Conservation (phyloP, 1,140 invertebrate species). For the Magallana ariakensis region DNA sequence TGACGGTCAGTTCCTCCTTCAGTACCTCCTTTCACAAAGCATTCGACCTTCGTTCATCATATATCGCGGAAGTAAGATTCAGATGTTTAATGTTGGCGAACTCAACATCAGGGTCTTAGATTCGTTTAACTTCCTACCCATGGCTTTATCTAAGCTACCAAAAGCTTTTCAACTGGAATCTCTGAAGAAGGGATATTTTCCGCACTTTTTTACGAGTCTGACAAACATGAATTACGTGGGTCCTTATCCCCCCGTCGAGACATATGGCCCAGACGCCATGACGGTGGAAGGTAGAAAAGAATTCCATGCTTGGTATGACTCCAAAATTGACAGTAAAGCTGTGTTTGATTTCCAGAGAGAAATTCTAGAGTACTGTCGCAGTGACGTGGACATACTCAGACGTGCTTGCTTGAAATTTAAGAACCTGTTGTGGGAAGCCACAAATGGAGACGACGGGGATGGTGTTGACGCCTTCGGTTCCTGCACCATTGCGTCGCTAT, state of each 20-base stretch:
- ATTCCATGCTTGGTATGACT: slow-evolving; percentile 52
- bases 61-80: slow-evolving; percentile 45
- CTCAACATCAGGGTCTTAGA: slow-evolving; percentile 48
- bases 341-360: slow-evolving; percentile 56
- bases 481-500: slow-evolving; percentile 56
- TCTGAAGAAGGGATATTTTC: slow-evolving; percentile 56
- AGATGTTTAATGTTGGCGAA: slow-evolving; percentile 27
- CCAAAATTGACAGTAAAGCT: slow-evolving; percentile 13
- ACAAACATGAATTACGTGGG: slow-evolving; percentile 45
- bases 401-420: slow-evolving; percentile 42
- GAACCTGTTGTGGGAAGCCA: slow-evolving; percentile 24
- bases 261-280: slow-evolving; percentile 43
- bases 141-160: slow-evolving; percentile 51
- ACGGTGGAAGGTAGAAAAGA: slow-evolving; percentile 21
- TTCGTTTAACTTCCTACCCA: slow-evolving; percentile 58
- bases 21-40: slow-evolving; percentile 29
- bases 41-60: slow-evolving; percentile 30
- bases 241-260: slow-evolving; percentile 40
- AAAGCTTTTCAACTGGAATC: slow-evolving; percentile 48
- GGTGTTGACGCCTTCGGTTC: slow-evolving; percentile 56
- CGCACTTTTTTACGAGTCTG: slow-evolving; percentile 51
- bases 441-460: not conserved
- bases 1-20: slow-evolving; percentile 42
- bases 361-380: slow-evolving; percentile 50
- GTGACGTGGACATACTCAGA: slow-evolving; percentile 55